Evolutionary conservation across 2,888 invertebrate species (phyloP).

Genomic region (Parnassius smintheus): DNA sequence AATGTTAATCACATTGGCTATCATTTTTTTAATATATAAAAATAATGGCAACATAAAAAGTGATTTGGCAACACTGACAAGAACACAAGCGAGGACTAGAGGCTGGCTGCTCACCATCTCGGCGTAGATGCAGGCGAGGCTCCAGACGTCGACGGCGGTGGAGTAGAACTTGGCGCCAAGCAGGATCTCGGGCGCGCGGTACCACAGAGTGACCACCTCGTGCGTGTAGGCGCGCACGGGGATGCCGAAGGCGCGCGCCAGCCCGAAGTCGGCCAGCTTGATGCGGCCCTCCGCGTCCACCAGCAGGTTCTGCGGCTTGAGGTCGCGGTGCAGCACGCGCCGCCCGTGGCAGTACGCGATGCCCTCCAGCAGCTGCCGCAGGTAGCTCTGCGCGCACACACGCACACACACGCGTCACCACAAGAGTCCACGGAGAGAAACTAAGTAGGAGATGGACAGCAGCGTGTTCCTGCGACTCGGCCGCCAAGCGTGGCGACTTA

Average conservation of each 20-base stretch:
- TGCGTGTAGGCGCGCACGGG: slow-evolving; percentile 97
- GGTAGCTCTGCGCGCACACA: slow-evolving; percentile 83
- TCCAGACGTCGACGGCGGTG: slow-evolving; percentile 97
- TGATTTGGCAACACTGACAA: too few species aligned
- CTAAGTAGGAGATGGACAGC: too few species aligned
- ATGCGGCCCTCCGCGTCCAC: slow-evolving; percentile 92
- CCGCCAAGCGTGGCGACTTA: too few species aligned
- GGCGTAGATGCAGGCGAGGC: slow-evolving; percentile 96
- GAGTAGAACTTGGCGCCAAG: slow-evolving; percentile 95
- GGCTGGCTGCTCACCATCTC: slow-evolving; percentile 88
- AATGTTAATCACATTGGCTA: too few species aligned
- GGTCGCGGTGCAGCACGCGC: slow-evolving; percentile 94
- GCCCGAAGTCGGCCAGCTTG: slow-evolving; percentile 98
- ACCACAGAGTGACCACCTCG: slow-evolving; percentile 96
- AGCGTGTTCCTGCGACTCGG: too few species aligned
- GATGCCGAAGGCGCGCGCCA: slow-evolving; percentile 95
- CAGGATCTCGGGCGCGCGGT: slow-evolving; percentile 97
- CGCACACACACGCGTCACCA: background rate
- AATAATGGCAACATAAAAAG: too few species aligned
- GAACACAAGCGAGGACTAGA: too few species aligned
- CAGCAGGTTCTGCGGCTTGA: slow-evolving; percentile 97
- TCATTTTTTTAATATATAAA: too few species aligned
- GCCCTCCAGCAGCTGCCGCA: slow-evolving; percentile 93
- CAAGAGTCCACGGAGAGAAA: too few species aligned
- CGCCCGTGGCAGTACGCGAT: slow-evolving; percentile 95